These are phyloP conservation scores for Cheumatopsyche charites DNA, from an alignment of 1,140 invertebrate genomes.

Conservation along the genomic window DNA sequence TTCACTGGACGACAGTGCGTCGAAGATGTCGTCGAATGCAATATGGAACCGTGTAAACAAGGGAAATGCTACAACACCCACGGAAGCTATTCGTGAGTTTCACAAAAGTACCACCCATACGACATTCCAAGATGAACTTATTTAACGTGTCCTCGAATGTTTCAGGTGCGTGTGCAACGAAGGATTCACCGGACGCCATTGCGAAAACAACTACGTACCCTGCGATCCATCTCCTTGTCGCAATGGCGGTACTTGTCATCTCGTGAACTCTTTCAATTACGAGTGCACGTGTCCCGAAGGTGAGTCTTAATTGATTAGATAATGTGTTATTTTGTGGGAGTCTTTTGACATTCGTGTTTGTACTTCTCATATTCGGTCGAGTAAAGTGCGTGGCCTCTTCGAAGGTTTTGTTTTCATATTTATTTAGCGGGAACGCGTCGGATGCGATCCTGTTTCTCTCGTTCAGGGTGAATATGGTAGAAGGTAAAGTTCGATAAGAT, in stretches of 20 bases:
- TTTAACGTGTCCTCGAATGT: background rate
- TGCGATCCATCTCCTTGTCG: conserved; percentile 88
- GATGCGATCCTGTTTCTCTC: too few relatives aligned
- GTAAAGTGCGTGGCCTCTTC: too few relatives aligned
- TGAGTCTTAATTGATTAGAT: conserved; percentile 61
- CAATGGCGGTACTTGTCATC: conserved; percentile 85
- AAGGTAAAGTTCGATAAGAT: too few relatives aligned
- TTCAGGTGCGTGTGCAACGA: conserved; percentile 84
- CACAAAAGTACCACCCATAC: background rate
- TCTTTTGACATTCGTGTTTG: too few relatives aligned
- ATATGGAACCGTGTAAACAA: conserved; percentile 75
- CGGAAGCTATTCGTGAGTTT: conserved; percentile 86
- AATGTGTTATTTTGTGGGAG: background rate
- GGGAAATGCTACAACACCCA: conserved; percentile 87
- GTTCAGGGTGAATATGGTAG: too few relatives aligned
- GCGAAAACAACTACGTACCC: conserved; percentile 87
- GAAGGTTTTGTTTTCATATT: too few relatives aligned
- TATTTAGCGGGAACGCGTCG: too few relatives aligned
- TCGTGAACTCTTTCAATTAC: conserved; percentile 74
- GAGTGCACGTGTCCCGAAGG: conserved; percentile 85
- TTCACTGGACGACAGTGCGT: conserved; percentile 86
- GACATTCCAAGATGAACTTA: background rate
- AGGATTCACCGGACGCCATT: conserved; percentile 89
- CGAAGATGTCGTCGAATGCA: conserved; percentile 90
- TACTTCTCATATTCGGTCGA: too few relatives aligned